These are phyloP conservation scores for Erpobdella octoculata DNA, from an alignment of 2,888 invertebrate species.

Conservation along the genomic window DNA sequence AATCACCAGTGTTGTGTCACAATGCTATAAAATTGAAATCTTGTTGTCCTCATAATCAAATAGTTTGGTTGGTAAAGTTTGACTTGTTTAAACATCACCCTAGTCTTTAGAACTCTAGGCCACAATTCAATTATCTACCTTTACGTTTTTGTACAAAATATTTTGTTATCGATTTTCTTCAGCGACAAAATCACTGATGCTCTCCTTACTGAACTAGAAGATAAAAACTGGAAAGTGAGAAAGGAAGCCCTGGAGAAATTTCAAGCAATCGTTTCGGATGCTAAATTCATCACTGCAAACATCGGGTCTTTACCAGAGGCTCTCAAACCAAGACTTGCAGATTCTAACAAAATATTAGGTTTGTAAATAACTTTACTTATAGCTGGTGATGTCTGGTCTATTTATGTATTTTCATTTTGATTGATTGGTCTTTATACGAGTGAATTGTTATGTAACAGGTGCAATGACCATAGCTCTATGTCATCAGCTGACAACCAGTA, in stretches of 20 bases:
- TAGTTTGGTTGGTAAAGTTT: too few relatives aligned
- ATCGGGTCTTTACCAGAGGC: constrained; percentile 77
- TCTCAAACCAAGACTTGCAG: constrained; percentile 68
- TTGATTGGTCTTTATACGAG: not conserved
- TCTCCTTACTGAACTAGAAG: constrained; percentile 62
- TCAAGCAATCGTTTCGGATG: constrained; percentile 64
- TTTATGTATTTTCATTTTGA: not conserved
- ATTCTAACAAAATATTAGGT: constrained; percentile 80
- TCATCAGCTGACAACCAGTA: constrained; percentile 69
- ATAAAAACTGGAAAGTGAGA: constrained; percentile 70
- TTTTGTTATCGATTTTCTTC: too few relatives aligned
- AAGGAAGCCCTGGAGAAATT: constrained; percentile 70
- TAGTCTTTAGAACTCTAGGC: too few relatives aligned
- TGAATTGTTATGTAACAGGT: not conserved
- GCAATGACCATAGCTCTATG: constrained; percentile 68
- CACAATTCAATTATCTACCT: too few relatives aligned
- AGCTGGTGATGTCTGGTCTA: not conserved
- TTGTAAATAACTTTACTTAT: not conserved
- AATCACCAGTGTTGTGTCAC: not conserved
- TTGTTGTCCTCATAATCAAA: too few relatives aligned
- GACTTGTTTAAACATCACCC: too few relatives aligned
- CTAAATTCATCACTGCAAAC: constrained; percentile 71
- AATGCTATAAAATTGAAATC: not conserved
- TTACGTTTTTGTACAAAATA: too few relatives aligned
- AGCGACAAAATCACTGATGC: constrained; percentile 71